phyloP scores from a whole-genome alignment of 2,797 vertebrate genomes.

The Cetoscarus ocellatus region DNA sequence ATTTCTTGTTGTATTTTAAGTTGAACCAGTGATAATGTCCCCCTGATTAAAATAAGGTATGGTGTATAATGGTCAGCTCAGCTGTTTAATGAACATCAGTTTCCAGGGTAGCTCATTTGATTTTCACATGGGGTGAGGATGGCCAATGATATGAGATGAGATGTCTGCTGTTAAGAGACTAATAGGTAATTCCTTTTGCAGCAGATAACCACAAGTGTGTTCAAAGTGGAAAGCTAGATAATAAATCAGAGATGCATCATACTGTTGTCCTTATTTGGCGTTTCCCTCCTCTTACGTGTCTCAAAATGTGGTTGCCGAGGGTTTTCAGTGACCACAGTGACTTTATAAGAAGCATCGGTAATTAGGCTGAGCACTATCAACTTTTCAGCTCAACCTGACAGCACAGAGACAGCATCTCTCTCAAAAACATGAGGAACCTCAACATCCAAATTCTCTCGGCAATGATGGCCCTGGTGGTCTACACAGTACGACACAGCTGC shows the following conservation, averaged over 20 bases:
- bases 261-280: conserved; percentile 61
- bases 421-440: conserved; percentile 61
- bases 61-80: not conserved
- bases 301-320: conserved; percentile 19
- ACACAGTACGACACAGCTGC: not conserved
- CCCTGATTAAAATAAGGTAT: not conserved
- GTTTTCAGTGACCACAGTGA: conserved; percentile 20
- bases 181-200: conserved; percentile 9
- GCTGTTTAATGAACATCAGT: conserved; percentile 4
- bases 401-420: not conserved
- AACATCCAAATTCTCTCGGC: not conserved
- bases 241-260: conserved; percentile 31
- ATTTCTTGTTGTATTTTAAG: too few relatives aligned
- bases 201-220: not conserved
- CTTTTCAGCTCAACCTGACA: conserved; percentile 31
- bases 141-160: not conserved
- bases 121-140: not conserved
- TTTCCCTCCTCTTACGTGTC: conserved; percentile 48
- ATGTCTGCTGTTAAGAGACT: not conserved
- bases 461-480: conserved; percentile 1
- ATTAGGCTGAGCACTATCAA: conserved; percentile 8
- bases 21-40: conserved; percentile 12
- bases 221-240: conserved; percentile 42
- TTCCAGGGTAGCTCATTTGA: not conserved
- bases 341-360: conserved; percentile 48